Evolutionary conservation across 1,140 invertebrate species (phyloP), one percentile per base, ranked within the genome.

Genomic region (Aphelenchoides avenae): DNA sequence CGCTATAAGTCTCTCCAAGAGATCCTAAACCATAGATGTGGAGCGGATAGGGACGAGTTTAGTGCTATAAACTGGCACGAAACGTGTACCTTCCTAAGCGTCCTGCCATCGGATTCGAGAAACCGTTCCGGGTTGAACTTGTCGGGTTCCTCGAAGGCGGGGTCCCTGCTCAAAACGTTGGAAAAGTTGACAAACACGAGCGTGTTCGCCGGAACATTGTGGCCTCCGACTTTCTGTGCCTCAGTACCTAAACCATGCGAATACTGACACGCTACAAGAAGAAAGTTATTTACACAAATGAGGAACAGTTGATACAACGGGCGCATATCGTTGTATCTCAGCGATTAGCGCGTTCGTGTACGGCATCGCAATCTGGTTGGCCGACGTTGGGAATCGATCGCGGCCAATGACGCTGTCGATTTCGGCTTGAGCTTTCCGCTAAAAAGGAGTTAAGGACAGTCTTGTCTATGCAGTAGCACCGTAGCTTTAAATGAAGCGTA

Each of bases 321-420:
- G 30, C n/a, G 46, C 46, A 11, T 48, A 31, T 34, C 46, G 46
- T 36, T 48, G 46, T 34, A 48, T 34, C 46, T 48, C 46, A 7
- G 46, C 9, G 22, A 48, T 34, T 48, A 48, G 7, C 9, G 46
- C 46, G 7, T 26, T 39, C 11, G 11, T 11, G 46, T 48, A 48
- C 7, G 46, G 46, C 26, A 48, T 27, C 6, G 13, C 7, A 36
- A 36, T 7, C 46, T 48, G 30, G 46, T 48, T 39, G 7, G 7
- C 22, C 46, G 46, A 39, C 9, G 46, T 48, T 6, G 26, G 11
- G 9, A 13, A 48, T 7, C 26, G 7, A 31, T 48, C 46, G 30
- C 11, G 13, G 6, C 46, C 46, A 31, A 48, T 22, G 9, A 48
- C 26, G 6, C 20, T 48, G 9, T 34, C 11, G 11, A 48, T 48